phyloP scores from a whole-genome alignment of 2,888 invertebrate species.

The Agrotis clavis region DNA sequence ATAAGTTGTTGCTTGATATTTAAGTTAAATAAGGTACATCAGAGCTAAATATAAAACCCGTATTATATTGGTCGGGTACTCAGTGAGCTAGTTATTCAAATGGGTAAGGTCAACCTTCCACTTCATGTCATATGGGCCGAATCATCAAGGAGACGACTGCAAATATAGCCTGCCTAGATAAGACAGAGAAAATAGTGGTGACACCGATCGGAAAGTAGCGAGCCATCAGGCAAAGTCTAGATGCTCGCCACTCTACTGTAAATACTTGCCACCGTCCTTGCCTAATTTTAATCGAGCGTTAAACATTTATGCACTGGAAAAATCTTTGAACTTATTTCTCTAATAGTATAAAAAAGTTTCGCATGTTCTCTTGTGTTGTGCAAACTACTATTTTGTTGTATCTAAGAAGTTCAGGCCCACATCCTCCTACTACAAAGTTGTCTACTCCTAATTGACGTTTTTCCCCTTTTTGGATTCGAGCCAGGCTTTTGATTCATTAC shows the following conservation, averaged over 20 bases:
- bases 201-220: too few species aligned
- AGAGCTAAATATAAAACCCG: neutral
- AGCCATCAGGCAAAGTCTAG: too few species aligned
- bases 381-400: slow-evolving; percentile 9
- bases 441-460: slow-evolving; percentile 14
- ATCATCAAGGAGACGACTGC: too few species aligned
- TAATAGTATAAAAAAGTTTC: neutral
- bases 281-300: too few species aligned
- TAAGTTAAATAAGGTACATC: neutral
- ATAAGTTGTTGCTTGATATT: neutral
- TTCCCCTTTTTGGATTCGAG: slow-evolving; percentile 25
- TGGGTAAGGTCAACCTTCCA: too few species aligned
- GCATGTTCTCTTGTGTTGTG: neutral
- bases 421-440: slow-evolving; percentile 24
- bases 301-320: neutral
- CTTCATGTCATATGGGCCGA: too few species aligned
- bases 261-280: too few species aligned
- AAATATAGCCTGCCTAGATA: too few species aligned
- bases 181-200: too few species aligned
- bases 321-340: neutral
- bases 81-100: too few species aligned
- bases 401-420: slow-evolving; percentile 24
- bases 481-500: neutral
- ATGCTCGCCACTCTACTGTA: too few species aligned
- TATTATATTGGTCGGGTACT: too few species aligned